These are phyloP conservation scores for Apodemia mormo DNA, from an alignment of 2,888 invertebrate species.

Conservation along the genomic window DNA sequence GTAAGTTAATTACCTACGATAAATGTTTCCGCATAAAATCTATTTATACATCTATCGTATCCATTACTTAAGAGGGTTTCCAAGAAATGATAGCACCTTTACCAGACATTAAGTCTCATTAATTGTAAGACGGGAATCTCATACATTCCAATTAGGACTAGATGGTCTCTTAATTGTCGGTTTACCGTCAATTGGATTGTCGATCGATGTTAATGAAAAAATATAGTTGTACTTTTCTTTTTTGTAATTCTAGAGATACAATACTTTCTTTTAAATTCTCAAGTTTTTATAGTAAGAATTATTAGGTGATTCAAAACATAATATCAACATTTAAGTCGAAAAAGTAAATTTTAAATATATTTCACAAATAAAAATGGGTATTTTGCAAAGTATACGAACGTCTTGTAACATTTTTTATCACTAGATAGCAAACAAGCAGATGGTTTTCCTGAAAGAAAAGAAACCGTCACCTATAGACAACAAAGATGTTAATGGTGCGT, in stretches of 20 bases:
- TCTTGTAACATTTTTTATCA: too few species aligned
- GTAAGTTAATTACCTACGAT: not conserved
- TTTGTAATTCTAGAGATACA: not conserved
- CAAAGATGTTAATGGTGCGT: too few species aligned
- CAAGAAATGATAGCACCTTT: not conserved
- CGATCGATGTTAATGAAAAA: conserved; percentile 2
- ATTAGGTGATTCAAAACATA: too few species aligned
- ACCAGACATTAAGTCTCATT: not conserved
- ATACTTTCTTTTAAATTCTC: too few species aligned
- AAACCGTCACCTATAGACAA: too few species aligned
- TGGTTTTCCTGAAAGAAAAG: too few species aligned
- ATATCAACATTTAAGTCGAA: too few species aligned
- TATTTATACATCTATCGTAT: not conserved
- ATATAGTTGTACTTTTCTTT: not conserved
- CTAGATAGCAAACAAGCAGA: too few species aligned
- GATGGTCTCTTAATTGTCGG: conserved; percentile 5
- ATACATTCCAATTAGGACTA: not conserved
- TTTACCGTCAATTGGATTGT: not conserved
- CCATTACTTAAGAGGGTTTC: conserved; percentile 5
- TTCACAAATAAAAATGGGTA: too few species aligned
- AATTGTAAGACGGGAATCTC: conserved; percentile 8
- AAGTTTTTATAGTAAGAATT: too few species aligned
- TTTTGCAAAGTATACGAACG: too few species aligned
- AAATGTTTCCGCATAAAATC: not conserved
- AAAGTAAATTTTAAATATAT: too few species aligned